phyloP scores from a whole-genome alignment of 1,140 invertebrate species.

The Drosophila eugracilis region DNA sequence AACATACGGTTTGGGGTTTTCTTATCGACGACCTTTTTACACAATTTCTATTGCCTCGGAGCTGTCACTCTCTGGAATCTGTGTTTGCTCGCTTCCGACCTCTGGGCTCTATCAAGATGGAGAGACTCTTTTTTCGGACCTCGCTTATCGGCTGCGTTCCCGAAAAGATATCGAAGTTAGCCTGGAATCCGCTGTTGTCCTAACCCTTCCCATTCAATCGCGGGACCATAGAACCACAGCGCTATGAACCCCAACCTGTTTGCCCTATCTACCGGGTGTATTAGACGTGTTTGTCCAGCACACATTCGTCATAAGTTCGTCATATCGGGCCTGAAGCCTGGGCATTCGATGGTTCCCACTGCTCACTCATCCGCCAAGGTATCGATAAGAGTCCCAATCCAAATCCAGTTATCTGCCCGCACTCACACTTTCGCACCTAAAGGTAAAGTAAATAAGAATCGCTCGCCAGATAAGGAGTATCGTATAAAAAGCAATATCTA shows the following conservation, averaged over 20 bases:
- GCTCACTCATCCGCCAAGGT: slow-evolving; percentile 20
- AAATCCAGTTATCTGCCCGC: slow-evolving; percentile 71
- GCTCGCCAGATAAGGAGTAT: slow-evolving; percentile 68
- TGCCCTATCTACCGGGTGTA: slow-evolving; percentile 31
- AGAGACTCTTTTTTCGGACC: slow-evolving; percentile 23
- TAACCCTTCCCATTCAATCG: slow-evolving; percentile 14
- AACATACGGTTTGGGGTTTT: slow-evolving; percentile 39
- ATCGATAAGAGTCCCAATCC: slow-evolving; percentile 76
- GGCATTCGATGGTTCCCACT: slow-evolving; percentile 20
- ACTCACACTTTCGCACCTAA: slow-evolving; percentile 52
- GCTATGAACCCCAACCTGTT: slow-evolving; percentile 49
- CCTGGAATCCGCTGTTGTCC: not conserved
- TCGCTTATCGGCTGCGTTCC: slow-evolving; percentile 19
- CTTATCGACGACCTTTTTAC: slow-evolving; percentile 75
- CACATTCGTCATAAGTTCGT: slow-evolving; percentile 62
- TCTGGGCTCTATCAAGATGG: slow-evolving; percentile 33
- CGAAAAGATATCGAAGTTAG: not conserved
- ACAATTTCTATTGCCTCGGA: slow-evolving; percentile 54
- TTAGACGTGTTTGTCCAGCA: slow-evolving; percentile 50
- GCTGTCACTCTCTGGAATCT: slow-evolving; percentile 3
- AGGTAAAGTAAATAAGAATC: slow-evolving; percentile 77
- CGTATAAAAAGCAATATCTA: slow-evolving; percentile 83
- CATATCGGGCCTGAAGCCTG: slow-evolving; percentile 43
- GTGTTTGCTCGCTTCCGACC: slow-evolving; percentile 46
- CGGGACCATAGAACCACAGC: not conserved